phyloP scores from a whole-genome alignment of 1,140 invertebrate genomes.

The Platyura marginata region DNA sequence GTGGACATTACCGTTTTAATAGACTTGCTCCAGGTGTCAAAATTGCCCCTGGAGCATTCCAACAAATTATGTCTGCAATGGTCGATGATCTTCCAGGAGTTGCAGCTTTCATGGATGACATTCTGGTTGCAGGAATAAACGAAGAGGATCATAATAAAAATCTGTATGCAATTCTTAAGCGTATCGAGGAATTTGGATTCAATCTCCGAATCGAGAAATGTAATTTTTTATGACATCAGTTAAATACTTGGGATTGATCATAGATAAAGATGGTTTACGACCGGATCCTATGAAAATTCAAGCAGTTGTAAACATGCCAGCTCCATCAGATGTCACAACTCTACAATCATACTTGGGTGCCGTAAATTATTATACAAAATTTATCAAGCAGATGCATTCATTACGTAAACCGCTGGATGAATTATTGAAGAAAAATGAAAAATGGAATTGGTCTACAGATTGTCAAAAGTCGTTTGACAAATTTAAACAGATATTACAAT shows the following conservation, averaged over 20 bases:
- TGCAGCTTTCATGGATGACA: slow-evolving; percentile 3
- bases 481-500: slow-evolving; percentile 5
- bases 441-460: slow-evolving; percentile 5
- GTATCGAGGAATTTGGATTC: slow-evolving; percentile 2
- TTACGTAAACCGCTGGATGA: slow-evolving; percentile 4
- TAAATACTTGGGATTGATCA: slow-evolving; percentile 18
- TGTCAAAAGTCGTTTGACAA: slow-evolving; percentile 5
- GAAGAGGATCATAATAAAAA: slow-evolving; percentile 1
- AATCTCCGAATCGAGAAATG: slow-evolving; percentile 1
- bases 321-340: slow-evolving; percentile 14
- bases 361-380: slow-evolving; percentile 24
- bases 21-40: slow-evolving; percentile 2
- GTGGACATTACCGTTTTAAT: slow-evolving; percentile 3
- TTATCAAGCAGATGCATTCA: slow-evolving; percentile 8
- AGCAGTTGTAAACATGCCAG: slow-evolving; percentile 17
- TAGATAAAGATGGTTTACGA: slow-evolving; percentile 17
- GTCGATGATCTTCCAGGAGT: background rate
- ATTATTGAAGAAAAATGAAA: background rate
- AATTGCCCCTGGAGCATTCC: slow-evolving; percentile 3
- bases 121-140: background rate
- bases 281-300: slow-evolving; percentile 15
- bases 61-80: slow-evolving; percentile 2
- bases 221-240: slow-evolving; percentile 1
- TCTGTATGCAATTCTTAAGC: background rate
- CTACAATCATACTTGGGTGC: slow-evolving; percentile 19